Percentiles rank a stretch among this genome's conserved stretches.
Conservation (phyloP, 2,113 vertebrate genomes). For the Ceyx melanurus region DNA sequence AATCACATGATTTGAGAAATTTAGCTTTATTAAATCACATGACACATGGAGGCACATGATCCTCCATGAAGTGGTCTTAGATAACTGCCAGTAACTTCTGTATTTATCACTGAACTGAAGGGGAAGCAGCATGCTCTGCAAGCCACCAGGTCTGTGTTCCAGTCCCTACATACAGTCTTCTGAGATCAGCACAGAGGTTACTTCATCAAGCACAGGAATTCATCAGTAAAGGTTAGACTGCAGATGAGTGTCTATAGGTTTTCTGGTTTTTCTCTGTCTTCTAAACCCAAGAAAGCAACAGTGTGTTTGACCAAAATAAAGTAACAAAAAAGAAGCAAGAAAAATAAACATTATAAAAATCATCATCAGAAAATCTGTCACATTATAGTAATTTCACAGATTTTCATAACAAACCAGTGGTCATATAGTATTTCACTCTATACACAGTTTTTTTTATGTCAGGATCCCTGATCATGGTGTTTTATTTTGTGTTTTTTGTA, state of each 20-base stretch:
- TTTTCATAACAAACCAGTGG: not conserved
- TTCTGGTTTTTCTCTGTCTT: not conserved
- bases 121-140: not conserved
- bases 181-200: not conserved
- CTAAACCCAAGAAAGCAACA: not conserved
- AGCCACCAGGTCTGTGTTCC: not conserved
- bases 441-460: not conserved
- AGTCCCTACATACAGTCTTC: not conserved
- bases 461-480: not conserved
- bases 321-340: not conserved
- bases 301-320: not conserved
- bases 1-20: not conserved
- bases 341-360: not conserved
- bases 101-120: not conserved
- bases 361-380: not conserved
- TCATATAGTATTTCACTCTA: not conserved
- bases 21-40: fast-evolving
- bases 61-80: not conserved
- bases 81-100: not conserved
- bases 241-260: not conserved
- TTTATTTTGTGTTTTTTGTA: not conserved
- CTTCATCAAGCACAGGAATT: not conserved
- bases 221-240: not conserved
- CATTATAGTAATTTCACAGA: not conserved
- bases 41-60: not conserved